Evolutionary conservation across 2,797 vertebrate species (phyloP).

Genomic region (Odontamblyopus lacepedii): DNA sequence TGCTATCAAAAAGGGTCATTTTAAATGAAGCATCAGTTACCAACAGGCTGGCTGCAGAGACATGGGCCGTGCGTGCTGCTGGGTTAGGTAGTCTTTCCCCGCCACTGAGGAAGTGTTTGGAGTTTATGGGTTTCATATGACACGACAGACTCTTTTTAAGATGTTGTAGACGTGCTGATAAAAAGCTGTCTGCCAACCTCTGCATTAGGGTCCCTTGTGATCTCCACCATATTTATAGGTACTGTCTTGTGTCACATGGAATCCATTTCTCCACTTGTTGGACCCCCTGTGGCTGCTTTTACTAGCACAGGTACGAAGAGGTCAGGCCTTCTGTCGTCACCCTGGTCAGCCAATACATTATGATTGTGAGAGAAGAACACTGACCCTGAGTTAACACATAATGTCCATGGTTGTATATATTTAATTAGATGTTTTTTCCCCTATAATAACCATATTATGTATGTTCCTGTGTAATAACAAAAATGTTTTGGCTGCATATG

Average conservation of each 20-base stretch:
- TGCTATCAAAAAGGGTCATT: neutral
- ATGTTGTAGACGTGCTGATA: conserved; percentile 82
- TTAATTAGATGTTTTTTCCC: neutral
- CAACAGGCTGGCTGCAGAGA: conserved; percentile 30
- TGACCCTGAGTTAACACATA: neutral
- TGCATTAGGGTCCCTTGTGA: conserved; percentile 81
- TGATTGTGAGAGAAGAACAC: neutral
- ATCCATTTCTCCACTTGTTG: conserved; percentile 82
- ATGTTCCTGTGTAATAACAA: neutral
- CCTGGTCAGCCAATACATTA: conserved; percentile 32
- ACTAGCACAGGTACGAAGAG: conserved; percentile 79
- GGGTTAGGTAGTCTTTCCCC: conserved; percentile 57
- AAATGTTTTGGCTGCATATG: neutral
- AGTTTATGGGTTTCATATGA: conserved; percentile 85
- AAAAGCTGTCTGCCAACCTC: conserved; percentile 76
- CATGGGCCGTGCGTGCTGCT: conserved; percentile 48
- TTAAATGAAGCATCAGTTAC: conserved; percentile 1
- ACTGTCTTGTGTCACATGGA: conserved; percentile 84
- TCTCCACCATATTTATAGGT: conserved; percentile 82
- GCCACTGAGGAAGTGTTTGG: conserved; percentile 76
- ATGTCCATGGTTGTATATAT: neutral
- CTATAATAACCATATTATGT: too few species aligned
- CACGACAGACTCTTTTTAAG: conserved; percentile 81
- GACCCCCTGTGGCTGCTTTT: conserved; percentile 79
- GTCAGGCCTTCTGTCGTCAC: conserved; percentile 69